Base-by-base conservation (phyloP, 2,888 invertebrate genomes). In the Lacanobia wlatinum region DNA sequence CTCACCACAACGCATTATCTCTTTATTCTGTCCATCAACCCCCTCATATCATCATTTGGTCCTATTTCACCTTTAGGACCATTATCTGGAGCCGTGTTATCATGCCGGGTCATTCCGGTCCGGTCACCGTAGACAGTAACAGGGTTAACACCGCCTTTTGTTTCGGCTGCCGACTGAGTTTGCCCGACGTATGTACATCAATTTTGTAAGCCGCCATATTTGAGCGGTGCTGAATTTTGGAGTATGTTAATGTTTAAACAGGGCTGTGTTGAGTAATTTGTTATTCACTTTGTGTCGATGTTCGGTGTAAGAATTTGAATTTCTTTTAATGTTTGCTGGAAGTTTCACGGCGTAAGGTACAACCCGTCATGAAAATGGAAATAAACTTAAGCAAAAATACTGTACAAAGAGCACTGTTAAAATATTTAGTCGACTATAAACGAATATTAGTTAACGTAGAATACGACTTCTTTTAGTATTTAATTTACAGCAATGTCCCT, bases 61-160 rank as follows among this genome's bases (percentile, higher is more conserved):
- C 58, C 73, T 85, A 80, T 40, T 59, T 74, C 59, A 74, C 73
- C 76, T 74, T 68, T 74, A 82, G 75, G 78, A 73, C 72, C 76
- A 70, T 86, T 84, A 84, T 85, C 85, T 81, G 66, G 56, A 73
- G 78, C 71, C 72, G 72, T 82, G 76, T 80, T 86, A 87, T 87
- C 86, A 78, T 63, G 38, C 69, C 70, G 82, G 87, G 84, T 88
- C 85, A 89, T 89, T 90, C 87, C 87, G 84, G 86, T 78, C 84
- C 85, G 84, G 53, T 76, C 84, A 68, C 75, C 84, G 76, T 76
- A 64, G 83, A 73, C 83, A 73, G 82, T 88, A 88, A 88, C 84
- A 85, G 86, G 86, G 86, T 88, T 87, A 89, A 81, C 79, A 73
- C 79, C 81, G 84, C 83, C 85, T 88, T 88, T 89, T 90, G 90